Base-by-base conservation (phyloP, 2,888 invertebrate genomes). In the Eristalis tenax region DNA sequence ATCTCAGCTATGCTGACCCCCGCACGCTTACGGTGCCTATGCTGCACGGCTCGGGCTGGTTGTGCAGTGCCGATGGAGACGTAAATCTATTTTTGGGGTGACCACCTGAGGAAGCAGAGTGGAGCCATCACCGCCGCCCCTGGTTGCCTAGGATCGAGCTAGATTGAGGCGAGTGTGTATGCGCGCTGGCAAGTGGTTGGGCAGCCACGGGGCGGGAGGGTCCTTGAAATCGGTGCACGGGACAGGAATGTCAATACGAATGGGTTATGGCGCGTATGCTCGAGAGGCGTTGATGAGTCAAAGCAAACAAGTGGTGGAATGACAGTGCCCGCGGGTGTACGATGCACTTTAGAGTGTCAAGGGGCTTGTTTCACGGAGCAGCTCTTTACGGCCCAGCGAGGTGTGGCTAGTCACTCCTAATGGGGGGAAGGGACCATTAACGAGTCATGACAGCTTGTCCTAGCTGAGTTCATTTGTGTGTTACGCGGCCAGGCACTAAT, bases 1-100 rank as follows among this genome's bases (percentile, higher is more conserved):
- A 76, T 76, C 75, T 22, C 66, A 66, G 66, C 75, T 59, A 76
- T 76, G 75, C 66, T 76, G 56, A 66, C 50, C 11, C 38, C 23
- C 38, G 63, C 66, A 66, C 66, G 57, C 75, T 65, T 66, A 50
- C 50, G 18, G 57, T 59, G 59, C 40, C 18, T n/a, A 4, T 43
- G 43, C 43, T n/a, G 15, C 43, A 43, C 4, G 43, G 15, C 15
- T n/a, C 3, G 26, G 15, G 43, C n/a, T 43, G 43, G 43, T 1
- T 26, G 28, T 26, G 59, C 59, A 61, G 23, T 61, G 22, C 23
- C 23, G 26, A 59, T 23, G 23, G 23, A 23, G 43, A 43, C n/a
- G 50, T 8, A 8, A 50, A 18, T 50, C 50, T 50, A 50, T 50
- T 18, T 50, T 50, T 50, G 18, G 8, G 50, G 6, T 50, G 50